phyloP scores from a whole-genome alignment of 2,113 vertebrate genomes.

The Circaetus cinerascens region DNA sequence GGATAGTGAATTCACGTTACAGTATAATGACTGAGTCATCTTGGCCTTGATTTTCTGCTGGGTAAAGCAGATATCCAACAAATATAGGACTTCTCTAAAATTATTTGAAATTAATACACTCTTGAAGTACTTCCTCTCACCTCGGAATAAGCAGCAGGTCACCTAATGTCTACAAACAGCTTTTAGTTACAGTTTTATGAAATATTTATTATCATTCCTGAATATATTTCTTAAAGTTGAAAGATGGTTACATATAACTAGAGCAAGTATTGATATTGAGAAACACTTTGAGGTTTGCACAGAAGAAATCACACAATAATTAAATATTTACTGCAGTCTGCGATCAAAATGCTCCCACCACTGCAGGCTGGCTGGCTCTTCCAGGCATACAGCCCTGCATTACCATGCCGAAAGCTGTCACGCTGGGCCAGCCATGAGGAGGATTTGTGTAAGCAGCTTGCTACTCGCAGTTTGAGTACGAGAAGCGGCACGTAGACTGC shows the following conservation, averaged over 20 bases:
- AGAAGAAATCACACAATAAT: conserved; percentile 25
- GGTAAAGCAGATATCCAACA: conserved; percentile 14
- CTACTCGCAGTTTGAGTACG: neutral
- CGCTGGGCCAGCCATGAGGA: neutral
- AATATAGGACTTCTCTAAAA: conserved; percentile 25
- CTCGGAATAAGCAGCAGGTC: conserved; percentile 13
- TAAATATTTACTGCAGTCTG: conserved; percentile 33
- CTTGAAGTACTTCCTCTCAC: conserved; percentile 13
- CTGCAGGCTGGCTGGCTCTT: neutral
- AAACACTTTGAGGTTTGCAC: conserved; percentile 23
- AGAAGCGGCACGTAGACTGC: neutral
- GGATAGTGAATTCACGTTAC: neutral
- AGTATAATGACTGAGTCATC: neutral
- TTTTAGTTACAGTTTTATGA: conserved; percentile 43
- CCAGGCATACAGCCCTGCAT: neutral
- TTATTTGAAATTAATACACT: conserved; percentile 58
- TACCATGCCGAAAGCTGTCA: neutral
- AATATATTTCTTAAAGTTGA: conserved; percentile 50
- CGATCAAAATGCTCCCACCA: neutral
- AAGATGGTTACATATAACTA: conserved; percentile 15
- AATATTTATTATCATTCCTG: conserved; percentile 49
- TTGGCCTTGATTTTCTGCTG: conserved; percentile 53
- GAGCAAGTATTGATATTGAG: conserved; percentile 48
- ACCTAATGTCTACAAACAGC: conserved; percentile 8
- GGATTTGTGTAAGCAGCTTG: neutral